Evolutionary conservation across 2,113 vertebrate species (phyloP).

Genomic region (Pygoscelis adeliae): DNA sequence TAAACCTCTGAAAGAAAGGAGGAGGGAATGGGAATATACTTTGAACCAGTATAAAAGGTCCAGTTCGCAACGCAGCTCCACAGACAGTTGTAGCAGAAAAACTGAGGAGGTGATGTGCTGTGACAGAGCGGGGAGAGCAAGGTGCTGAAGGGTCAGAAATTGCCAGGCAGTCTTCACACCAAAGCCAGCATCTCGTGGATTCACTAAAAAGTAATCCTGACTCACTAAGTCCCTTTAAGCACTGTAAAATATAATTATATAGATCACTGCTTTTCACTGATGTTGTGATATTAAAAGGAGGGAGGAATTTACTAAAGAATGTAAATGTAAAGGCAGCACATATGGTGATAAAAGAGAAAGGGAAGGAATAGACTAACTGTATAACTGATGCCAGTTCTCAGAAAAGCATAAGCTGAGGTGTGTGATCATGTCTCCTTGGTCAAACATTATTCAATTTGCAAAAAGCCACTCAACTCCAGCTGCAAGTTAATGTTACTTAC

Average conservation of each 20-base stretch:
- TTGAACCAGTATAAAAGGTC: background rate
- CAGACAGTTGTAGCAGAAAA: background rate
- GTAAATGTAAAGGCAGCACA: background rate
- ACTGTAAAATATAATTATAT: background rate
- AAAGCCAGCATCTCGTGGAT: background rate
- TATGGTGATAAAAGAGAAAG: background rate
- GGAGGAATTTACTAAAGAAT: background rate
- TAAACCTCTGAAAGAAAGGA: background rate
- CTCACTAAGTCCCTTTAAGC: background rate
- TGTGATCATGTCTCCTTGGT: background rate
- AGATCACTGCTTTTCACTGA: background rate
- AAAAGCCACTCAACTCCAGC: background rate
- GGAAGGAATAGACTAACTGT: background rate
- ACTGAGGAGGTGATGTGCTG: background rate
- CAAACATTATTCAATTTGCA: background rate
- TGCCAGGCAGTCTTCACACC: background rate
- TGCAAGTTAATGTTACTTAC: background rate
- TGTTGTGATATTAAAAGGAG: background rate
- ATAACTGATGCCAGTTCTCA: background rate
- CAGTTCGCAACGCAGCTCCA: background rate
- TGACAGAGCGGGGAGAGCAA: fast-evolving
- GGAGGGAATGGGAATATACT: background rate
- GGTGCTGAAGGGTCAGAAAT: background rate
- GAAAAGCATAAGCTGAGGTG: background rate
- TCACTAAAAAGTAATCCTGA: background rate